These are phyloP conservation scores for Myanophis thanlyinensis DNA, from an alignment of 2,113 vertebrate species.

Conservation along the genomic window DNA sequence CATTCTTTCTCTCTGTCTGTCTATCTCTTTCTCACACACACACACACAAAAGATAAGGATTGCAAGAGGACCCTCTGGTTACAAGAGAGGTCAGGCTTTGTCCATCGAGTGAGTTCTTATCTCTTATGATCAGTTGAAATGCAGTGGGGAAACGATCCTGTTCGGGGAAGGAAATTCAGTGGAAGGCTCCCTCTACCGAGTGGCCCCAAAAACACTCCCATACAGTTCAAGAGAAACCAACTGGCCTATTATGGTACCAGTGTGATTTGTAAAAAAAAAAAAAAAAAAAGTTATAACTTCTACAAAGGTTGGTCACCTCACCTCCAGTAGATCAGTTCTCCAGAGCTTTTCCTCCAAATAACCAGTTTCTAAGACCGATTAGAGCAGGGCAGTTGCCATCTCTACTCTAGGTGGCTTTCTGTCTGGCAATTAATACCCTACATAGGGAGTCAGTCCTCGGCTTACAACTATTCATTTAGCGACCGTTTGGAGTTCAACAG, in stretches of 20 bases:
- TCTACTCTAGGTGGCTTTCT: neutral
- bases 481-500: too few relatives aligned
- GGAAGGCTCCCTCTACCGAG: constrained; percentile 5
- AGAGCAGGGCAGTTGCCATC: neutral
- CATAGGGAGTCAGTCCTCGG: too few relatives aligned
- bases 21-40: rapidly evolving
- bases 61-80: neutral
- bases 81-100: neutral
- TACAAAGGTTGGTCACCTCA: neutral
- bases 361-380: neutral
- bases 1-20: too few relatives aligned
- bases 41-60: neutral
- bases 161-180: neutral
- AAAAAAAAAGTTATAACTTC: neutral
- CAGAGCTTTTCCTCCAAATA: neutral
- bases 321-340: neutral
- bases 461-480: too few relatives aligned
- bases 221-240: neutral
- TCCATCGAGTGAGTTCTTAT: neutral
- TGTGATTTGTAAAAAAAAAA: neutral
- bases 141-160: neutral
- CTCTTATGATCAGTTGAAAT: neutral
- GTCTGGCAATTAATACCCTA: neutral
- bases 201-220: neutral
- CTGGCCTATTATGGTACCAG: neutral